Percentiles rank a stretch among this genome's conserved stretches.
phyloP scores from a whole-genome alignment of 2,113 vertebrate genomes.

The Xiphophorus maculatus region DNA sequence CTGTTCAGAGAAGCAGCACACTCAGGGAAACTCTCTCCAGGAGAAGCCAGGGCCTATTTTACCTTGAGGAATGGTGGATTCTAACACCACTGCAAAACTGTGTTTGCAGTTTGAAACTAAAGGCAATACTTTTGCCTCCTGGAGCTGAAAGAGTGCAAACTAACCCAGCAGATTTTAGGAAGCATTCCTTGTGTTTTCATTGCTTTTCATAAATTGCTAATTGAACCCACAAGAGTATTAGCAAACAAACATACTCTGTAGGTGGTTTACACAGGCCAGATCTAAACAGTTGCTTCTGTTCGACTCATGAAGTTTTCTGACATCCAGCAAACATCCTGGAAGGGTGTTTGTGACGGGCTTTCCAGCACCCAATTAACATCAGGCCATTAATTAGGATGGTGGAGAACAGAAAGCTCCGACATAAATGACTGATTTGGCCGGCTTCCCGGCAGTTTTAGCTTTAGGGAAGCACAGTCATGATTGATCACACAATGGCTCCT shows the following conservation, averaged over 20 bases:
- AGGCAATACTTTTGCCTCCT: too few relatives aligned
- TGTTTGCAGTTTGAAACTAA: too few relatives aligned
- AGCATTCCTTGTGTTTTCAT: not conserved
- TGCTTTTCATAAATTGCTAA: not conserved
- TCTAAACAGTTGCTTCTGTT: not conserved
- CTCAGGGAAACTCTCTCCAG: not conserved
- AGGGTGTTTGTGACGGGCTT: slow-evolving; percentile 30
- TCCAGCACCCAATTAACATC: slow-evolving; percentile 44
- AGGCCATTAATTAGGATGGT: slow-evolving; percentile 53
- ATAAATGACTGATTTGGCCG: slow-evolving; percentile 70
- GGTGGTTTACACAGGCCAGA: not conserved
- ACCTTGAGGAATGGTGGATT: too few relatives aligned
- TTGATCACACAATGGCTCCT: slow-evolving; percentile 16
- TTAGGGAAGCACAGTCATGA: slow-evolving; percentile 31
- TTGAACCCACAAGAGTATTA: too few relatives aligned
- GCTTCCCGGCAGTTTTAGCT: slow-evolving; percentile 34
- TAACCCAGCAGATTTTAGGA: too few relatives aligned
- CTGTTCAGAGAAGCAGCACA: not conserved
- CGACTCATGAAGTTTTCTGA: slow-evolving; percentile 1
- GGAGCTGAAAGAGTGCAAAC: too few relatives aligned
- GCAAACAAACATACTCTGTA: too few relatives aligned
- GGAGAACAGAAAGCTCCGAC: slow-evolving; percentile 31
- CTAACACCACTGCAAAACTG: too few relatives aligned
- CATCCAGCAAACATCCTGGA: slow-evolving; percentile 21
- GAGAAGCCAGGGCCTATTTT: not conserved